Base-by-base conservation (phyloP, 2,797 vertebrate genomes). In the Morus bassanus region DNA sequence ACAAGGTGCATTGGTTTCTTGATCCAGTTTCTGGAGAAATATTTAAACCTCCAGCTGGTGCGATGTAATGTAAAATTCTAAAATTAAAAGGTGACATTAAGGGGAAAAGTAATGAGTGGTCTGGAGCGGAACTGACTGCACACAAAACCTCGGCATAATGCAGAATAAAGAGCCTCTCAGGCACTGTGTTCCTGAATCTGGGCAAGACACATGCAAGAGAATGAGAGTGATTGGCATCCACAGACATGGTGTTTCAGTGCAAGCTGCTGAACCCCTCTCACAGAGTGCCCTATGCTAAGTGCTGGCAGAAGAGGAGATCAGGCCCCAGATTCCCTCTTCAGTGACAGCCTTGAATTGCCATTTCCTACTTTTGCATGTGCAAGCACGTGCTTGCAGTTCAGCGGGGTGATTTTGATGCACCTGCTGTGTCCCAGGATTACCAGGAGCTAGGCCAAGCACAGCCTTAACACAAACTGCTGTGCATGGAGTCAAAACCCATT, bases 21-120 rank as follows among this genome's bases (percentile, higher is more conserved):
- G 63, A 85, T 89, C 65, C 56, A 78, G 48, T 91, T 95, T 88
- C 81, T 94, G 69, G 28, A 93, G 72, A 89, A 96, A 93, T 85
- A 90, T 86, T 92, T 92, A 94, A 95, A 92, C 51, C 59, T 89
- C 91, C 87, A 97, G 65, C 61, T 95, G 93, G 87, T 2, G 0
- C 0, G 0, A 89, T 69, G 61, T 75, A 92, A 95, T 92, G 68
- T 77, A 93, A 93, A 53, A n/a, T 63, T 84, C 88, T 91, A 79
- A 94, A 93, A 93, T 74, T 86, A 93, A 81, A 94, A 88, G 5
- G 50, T 2, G 24, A 64, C 28, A 46, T 91, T 69, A 76, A 86
- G 3, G 4, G 21, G 51, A 93, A 85, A 94, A 81, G 19, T 46
- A 85, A 67, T 14, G 33, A 73, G 21, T 56, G 3, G 8, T 73